Evolutionary conservation across 2,113 vertebrate genomes (phyloP).

Genomic region (Vimba vimba): DNA sequence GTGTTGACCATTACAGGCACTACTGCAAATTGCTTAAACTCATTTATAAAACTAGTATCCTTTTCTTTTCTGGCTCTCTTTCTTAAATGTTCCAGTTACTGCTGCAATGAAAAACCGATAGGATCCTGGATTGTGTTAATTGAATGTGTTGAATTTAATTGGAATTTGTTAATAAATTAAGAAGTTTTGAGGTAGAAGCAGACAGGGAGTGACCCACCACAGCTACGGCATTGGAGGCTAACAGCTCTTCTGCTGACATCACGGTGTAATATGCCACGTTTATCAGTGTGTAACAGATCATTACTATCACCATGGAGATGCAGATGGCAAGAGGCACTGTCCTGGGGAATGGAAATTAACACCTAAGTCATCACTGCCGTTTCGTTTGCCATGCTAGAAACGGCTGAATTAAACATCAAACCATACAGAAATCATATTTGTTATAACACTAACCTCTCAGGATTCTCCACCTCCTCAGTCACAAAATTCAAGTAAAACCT

Average conservation of each 20-base stretch:
- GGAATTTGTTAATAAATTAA: not conserved
- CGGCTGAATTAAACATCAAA: not conserved
- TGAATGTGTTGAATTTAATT: no score
- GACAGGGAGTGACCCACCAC: slow-evolving; percentile 81
- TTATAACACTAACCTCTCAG: slow-evolving; percentile 83
- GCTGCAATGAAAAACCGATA: not conserved
- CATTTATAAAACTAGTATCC: slow-evolving; percentile 28
- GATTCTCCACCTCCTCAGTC: slow-evolving; percentile 93
- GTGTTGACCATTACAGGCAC: slow-evolving; percentile 51
- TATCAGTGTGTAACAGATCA: slow-evolving; percentile 87
- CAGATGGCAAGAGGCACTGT: slow-evolving; percentile 93
- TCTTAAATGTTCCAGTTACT: not conserved
- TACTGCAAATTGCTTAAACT: slow-evolving; percentile 36
- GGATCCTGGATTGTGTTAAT: not conserved
- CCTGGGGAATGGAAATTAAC: slow-evolving; percentile 72
- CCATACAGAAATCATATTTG: not conserved
- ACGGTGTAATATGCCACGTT: slow-evolving; percentile 96
- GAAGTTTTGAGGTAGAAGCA: not conserved
- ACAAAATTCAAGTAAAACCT: slow-evolving; percentile 99
- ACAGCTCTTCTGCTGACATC: slow-evolving; percentile 87
- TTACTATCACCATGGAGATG: slow-evolving; percentile 94
- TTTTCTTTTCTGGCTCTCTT: slow-evolving; percentile 34
- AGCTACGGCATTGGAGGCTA: slow-evolving; percentile 88
- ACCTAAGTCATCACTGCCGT: not conserved
- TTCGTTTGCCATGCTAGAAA: slow-evolving; percentile 1